Evolutionary conservation across 1,140 invertebrate species (phyloP), one percentile per base, ranked within the genome.

Genomic region (Orussus abietinus): DNA sequence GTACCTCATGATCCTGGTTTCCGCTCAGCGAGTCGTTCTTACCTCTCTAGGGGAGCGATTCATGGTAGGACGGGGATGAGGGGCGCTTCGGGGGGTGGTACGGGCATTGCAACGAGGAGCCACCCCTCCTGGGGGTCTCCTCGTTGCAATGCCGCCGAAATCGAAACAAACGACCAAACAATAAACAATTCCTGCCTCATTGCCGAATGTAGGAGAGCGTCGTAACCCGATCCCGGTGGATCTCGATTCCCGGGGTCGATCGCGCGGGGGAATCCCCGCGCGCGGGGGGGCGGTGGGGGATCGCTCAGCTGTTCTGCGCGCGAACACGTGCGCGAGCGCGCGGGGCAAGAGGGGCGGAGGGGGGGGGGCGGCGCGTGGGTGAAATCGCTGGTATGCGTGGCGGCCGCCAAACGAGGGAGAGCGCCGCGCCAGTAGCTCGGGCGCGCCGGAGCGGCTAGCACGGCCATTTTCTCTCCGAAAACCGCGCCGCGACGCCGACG

Each of bases 361-460:
- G 37, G 43, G 37, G 37, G 28, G 37, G 39, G 35, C 9, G 15
- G 29, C 17, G 32, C 15, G 14, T 50, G 29, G 50, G 59, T 59
- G 51, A 53, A 48, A 59, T 59, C 53, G 56, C 53, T 57, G 59
- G 64, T 66, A 57, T 62, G 58, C 59, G 64, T 64, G 57, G 54
- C 56, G 65, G 63, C 57, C n/a, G n/a, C 65, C 58, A 68, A 69
- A 68, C 64, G 66, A 69, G 68, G 66, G 66, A 71, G 64, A n/a
- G n/a, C n/a, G n/a, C 66, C 66, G 63, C 64, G 68, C 62, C 68
- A 69, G 68, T 71, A 71, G 68, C 65, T 68, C 64, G 60, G 65
- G 59, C 66, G 68, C 68, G 65, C 63, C 66, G 68, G 62, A 68
- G 60, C 62, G 66, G 62, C 67, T 64, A 68, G 31, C 13, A 66